phyloP scores from a whole-genome alignment of 2,888 invertebrate genomes.

The Vanessa cardui region DNA sequence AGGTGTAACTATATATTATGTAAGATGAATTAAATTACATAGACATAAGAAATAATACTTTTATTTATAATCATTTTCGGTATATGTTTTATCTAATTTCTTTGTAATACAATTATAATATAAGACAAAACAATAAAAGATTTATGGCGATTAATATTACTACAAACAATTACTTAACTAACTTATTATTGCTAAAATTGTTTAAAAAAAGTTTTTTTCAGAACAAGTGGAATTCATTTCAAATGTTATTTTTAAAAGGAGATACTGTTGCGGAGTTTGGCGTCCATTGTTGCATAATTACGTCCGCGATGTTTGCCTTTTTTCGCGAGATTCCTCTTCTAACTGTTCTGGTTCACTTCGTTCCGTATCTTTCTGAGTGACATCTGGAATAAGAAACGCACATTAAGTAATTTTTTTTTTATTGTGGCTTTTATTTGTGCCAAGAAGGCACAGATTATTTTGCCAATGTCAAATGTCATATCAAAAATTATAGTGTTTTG shows the following conservation, averaged over 20 bases:
- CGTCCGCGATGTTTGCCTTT: constrained; percentile 50
- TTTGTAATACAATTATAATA: background rate
- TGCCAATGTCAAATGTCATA: too few relatives aligned
- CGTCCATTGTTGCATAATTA: constrained; percentile 38
- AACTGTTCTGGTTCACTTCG: constrained; percentile 62
- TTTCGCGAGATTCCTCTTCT: constrained; percentile 57
- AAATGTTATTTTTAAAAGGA: background rate
- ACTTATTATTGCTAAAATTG: background rate
- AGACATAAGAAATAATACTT: too few relatives aligned
- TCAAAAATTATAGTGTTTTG: too few relatives aligned
- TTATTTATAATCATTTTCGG: too few relatives aligned
- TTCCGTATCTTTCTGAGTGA: constrained; percentile 46
- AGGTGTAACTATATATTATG: constrained; percentile 6
- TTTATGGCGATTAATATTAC: too few relatives aligned
- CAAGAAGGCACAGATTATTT: too few relatives aligned
- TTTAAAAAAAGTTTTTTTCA: background rate
- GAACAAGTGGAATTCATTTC: constrained; percentile 7
- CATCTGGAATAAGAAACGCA: constrained; percentile 50
- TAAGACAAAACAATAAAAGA: too few relatives aligned
- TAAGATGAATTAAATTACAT: background rate
- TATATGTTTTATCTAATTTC: background rate
- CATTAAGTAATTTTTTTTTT: too few relatives aligned
- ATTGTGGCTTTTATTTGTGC: too few relatives aligned
- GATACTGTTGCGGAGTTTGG: background rate
- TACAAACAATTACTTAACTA: background rate